Base-by-base conservation (phyloP, 2,888 invertebrate species). In the Cerceris rybyensis region DNA sequence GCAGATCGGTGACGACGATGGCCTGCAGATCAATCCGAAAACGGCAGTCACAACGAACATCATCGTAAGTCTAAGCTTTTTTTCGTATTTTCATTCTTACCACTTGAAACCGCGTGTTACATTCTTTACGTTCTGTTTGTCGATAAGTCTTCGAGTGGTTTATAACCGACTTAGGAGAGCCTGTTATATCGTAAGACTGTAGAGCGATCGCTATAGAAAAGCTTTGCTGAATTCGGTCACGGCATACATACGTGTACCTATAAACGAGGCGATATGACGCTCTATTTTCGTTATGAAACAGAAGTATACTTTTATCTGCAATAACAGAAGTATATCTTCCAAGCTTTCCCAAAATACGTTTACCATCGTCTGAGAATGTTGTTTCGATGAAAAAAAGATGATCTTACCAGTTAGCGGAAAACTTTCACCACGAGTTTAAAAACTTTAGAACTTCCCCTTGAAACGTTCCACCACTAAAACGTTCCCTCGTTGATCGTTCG, bases 1-100 rank as follows among this genome's bases (percentile, higher is more conserved):
- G 84, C 90, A 90, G 86, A 87, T 90, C 78, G 91, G 88, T 78
- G 91, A 91, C 70, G 91, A 91, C 76, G 90, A 91, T 72, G 91
- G 91, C 87, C 87, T 91, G 87, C 91, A 91, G 39, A 91, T 91
- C 80, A 88, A 90, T 70, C 78, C 91, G 28, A 89, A 86, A 68
- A 74, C 88, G 57, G 82, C 80, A 52, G 67, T 66, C 17, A 81
- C 64, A 61, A 59, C 77, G 39, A 87, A 89, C 64, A 83, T 89
- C 55, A 81, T 87, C 69, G 91, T 91, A 83, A 90, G 90, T 90
- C n/a, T 55, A 1, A 52, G 6, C 58, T 46, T 55, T 58, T 58
- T 59, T 6, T 17, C 63, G 11, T 58, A 9, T n/a, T 13, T 9
- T 13, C 46, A 6, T 66, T 11, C 4, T 11, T 41, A 11, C 13